Percentiles rank a stretch among this genome's conserved stretches.
Evolutionary conservation across 2,888 invertebrate species (phyloP).

Genomic region (Itoplectis maculator): DNA sequence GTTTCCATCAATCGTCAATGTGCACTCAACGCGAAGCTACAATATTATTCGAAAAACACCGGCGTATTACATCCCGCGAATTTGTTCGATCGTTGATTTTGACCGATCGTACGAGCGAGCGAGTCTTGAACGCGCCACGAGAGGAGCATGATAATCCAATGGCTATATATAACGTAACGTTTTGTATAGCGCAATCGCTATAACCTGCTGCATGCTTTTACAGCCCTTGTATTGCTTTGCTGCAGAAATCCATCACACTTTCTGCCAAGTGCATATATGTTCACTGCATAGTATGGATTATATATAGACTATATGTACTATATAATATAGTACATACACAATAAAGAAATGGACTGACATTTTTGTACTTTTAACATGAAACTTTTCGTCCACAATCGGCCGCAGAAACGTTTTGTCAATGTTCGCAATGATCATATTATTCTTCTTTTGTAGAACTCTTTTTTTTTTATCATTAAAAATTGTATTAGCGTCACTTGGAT

Average conservation of each 20-base stretch:
- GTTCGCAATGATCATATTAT: neutral
- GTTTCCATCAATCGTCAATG: conserved; percentile 80
- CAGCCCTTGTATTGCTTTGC: conserved; percentile 42
- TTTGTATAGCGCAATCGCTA: conserved; percentile 1
- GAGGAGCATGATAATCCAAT: conserved; percentile 55
- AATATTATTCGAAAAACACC: conserved; percentile 34
- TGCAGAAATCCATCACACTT: conserved; percentile 33
- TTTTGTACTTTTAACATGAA: no score
- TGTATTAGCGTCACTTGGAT: neutral
- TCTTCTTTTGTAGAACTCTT: neutral
- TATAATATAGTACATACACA: no score
- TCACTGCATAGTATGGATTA: no score
- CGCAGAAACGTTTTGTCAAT: no score
- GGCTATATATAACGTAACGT: conserved; percentile 2
- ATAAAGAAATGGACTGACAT: no score
- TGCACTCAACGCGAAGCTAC: conserved; percentile 43
- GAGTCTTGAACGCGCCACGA: conserved; percentile 56
- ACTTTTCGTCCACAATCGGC: no score
- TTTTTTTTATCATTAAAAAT: neutral
- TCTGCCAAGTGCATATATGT: no score
- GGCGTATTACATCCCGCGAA: conserved; percentile 28
- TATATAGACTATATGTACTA: no score
- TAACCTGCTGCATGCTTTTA: conserved; percentile 38
- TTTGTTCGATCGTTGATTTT: conserved; percentile 38
- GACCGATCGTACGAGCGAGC: conserved; percentile 34